phyloP scores from a whole-genome alignment of 2,888 invertebrate species.

The Alitta virens region DNA sequence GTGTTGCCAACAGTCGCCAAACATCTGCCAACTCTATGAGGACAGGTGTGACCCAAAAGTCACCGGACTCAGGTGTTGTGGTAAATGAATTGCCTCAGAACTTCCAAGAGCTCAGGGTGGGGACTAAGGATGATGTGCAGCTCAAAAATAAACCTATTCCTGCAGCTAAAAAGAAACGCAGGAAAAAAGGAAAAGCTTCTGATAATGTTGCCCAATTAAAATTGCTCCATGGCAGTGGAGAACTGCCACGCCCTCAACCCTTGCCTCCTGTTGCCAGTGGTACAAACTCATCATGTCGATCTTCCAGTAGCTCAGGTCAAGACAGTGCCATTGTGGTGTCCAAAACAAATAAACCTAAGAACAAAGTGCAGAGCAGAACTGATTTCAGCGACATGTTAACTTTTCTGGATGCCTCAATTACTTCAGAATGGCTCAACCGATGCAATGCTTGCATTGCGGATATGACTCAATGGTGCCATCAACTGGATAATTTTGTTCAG shows the following conservation, averaged over 20 bases:
- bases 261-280: neutral
- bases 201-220: neutral
- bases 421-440: conserved; percentile 47
- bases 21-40: conserved; percentile 15
- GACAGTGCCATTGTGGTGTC: neutral
- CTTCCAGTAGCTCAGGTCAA: conserved; percentile 3
- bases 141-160: neutral
- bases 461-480: conserved; percentile 40
- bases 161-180: conserved; percentile 25
- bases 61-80: conserved; percentile 48
- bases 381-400: conserved; percentile 49
- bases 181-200: conserved; percentile 30
- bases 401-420: conserved; percentile 51
- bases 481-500: conserved; percentile 48
- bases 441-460: conserved; percentile 45
- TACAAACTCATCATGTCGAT: neutral
- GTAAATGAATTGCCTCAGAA: conserved; percentile 38
- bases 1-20: conserved; percentile 8
- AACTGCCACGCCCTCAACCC: conserved; percentile 3
- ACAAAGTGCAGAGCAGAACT: conserved; percentile 1
- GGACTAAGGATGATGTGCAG: neutral
- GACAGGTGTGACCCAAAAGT: neutral
- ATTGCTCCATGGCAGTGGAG: too few species aligned
- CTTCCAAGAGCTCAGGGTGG: neutral
- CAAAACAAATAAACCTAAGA: conserved; percentile 7